phyloP scores from a whole-genome alignment of 37 sponge, comb jelly and placozoan species.

The Ianthella basta region DNA sequence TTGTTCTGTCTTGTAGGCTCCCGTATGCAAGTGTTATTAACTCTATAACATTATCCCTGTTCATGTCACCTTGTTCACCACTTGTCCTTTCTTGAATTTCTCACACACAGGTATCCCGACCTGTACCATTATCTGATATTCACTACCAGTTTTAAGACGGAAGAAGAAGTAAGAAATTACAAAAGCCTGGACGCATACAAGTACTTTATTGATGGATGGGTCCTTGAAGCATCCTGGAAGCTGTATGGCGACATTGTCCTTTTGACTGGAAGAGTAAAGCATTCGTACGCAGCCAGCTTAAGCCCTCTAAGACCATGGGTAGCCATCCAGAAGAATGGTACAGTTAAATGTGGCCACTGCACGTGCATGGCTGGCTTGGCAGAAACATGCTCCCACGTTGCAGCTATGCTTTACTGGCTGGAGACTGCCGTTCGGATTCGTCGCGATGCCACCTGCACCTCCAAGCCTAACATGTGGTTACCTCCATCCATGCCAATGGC shows the following conservation, averaged over 20 bases:
- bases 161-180: not conserved
- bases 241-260: not conserved
- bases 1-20: too few relatives aligned
- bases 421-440: not conserved
- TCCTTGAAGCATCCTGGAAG: not conserved
- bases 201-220: not conserved
- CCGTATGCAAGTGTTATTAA: too few relatives aligned
- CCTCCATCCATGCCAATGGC: constrained; percentile 22
- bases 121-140: not conserved
- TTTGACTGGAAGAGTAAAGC: not conserved
- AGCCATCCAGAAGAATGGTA: not conserved
- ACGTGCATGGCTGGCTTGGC: not conserved
- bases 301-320: not conserved
- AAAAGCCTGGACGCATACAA: not conserved
- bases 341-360: not conserved
- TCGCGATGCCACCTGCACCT: not conserved
- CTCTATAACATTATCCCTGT: too few relatives aligned
- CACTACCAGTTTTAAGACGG: not conserved
- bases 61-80: too few relatives aligned
- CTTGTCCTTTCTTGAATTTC: too few relatives aligned
- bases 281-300: not conserved
- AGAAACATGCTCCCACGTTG: not conserved
- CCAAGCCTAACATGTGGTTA: not conserved
- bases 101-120: too few relatives aligned
- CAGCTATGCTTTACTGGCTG: not conserved